These are phyloP conservation scores for Danionella dracula DNA, from an alignment of 2,797 vertebrate genomes.

Conservation along the genomic window DNA sequence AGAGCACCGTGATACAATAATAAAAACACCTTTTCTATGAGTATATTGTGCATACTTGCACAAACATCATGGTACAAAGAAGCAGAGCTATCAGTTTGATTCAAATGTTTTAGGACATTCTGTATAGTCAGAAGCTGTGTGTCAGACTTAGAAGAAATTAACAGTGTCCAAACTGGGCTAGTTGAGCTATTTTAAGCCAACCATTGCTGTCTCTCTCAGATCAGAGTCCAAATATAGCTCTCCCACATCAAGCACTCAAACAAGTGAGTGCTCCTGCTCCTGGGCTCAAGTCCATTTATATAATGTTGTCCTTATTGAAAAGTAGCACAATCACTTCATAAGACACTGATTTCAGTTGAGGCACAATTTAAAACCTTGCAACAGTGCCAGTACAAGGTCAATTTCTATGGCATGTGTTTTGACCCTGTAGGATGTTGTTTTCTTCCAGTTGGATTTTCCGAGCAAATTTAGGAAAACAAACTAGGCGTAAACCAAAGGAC, in stretches of 20 bases:
- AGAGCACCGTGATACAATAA: too few species aligned
- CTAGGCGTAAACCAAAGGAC: slow-evolving; percentile 63
- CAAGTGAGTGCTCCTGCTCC: slow-evolving; percentile 56
- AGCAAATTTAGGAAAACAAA: slow-evolving; percentile 55
- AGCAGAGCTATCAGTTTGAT: too few species aligned
- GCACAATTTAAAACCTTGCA: background rate
- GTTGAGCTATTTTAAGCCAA: slow-evolving; percentile 68
- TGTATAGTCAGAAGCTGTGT: slow-evolving; percentile 40
- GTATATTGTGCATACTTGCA: too few species aligned
- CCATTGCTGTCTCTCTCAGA: slow-evolving; percentile 65
- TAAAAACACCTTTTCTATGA: too few species aligned
- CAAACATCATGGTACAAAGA: too few species aligned
- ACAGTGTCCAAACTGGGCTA: slow-evolving; percentile 69
- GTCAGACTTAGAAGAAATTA: slow-evolving; percentile 59
- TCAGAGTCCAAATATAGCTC: slow-evolving; percentile 70
- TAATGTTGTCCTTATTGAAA: slow-evolving; percentile 54
- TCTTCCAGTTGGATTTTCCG: slow-evolving; percentile 49
- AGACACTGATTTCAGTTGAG: slow-evolving; percentile 39
- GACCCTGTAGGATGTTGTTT: slow-evolving; percentile 31
- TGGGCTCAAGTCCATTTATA: slow-evolving; percentile 67
- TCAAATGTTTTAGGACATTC: background rate
- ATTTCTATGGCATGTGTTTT: slow-evolving; percentile 32
- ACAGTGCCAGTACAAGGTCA: slow-evolving; percentile 21
- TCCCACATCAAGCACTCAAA: slow-evolving; percentile 60
- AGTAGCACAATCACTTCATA: slow-evolving; percentile 50